A percentile compares a stretch with the other conserved stretches of the same genome.
Conservation (phyloP, 2,113 vertebrate genomes). For the Guaruba guarouba region DNA sequence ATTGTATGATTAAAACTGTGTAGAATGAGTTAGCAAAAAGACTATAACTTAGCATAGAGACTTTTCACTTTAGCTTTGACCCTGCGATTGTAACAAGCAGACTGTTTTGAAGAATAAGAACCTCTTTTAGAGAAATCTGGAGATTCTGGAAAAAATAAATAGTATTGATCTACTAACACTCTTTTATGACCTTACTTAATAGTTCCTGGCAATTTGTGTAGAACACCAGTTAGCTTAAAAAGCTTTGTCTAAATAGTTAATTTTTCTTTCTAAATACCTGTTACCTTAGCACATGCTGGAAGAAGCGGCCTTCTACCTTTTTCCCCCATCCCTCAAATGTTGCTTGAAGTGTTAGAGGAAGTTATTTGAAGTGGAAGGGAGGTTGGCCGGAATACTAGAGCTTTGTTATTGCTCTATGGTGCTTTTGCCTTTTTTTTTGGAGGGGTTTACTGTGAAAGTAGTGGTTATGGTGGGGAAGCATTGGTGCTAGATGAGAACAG, state of each 20-base stretch:
- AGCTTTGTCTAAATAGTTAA: background rate
- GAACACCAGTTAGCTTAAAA: background rate
- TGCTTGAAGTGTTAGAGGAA: background rate
- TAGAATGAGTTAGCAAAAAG: background rate
- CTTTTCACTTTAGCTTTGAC: background rate
- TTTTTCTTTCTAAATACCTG: background rate
- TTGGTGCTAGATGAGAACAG: background rate
- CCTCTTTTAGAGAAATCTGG: background rate
- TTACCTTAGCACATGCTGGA: background rate
- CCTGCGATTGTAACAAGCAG: background rate
- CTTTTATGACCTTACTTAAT: background rate
- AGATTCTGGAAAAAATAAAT: background rate
- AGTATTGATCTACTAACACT: background rate
- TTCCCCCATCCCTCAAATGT: background rate
- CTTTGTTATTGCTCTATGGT: background rate
- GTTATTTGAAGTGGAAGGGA: background rate
- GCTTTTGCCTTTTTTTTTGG: background rate
- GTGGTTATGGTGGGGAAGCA: background rate
- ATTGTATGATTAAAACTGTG: background rate
- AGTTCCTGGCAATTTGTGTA: background rate
- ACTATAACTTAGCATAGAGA: accelerated
- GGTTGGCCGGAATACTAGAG: background rate
- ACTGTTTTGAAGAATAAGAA: background rate
- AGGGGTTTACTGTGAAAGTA: background rate
- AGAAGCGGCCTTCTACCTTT: background rate